These are phyloP conservation scores for Automeris io DNA, from an alignment of 2,888 invertebrate genomes.

Conservation along the genomic window DNA sequence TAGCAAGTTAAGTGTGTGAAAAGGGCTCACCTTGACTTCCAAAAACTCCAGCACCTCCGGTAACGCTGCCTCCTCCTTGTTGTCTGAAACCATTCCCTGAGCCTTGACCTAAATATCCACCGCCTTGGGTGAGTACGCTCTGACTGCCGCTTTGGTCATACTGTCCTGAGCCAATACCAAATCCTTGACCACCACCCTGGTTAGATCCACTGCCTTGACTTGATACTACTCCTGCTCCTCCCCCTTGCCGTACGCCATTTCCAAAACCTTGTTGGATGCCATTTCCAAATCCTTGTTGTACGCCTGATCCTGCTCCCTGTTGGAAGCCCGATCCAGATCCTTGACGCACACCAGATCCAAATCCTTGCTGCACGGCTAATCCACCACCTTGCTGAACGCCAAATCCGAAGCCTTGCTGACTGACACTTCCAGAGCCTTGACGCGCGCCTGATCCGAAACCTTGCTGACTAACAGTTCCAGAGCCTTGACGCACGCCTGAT, in stretches of 20 bases:
- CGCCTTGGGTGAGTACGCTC: conserved; percentile 11
- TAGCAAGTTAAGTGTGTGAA: too few species aligned
- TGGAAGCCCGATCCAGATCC: conserved; percentile 12
- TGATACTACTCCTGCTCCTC: conserved; percentile 12
- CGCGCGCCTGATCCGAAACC: neutral
- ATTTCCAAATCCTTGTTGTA: conserved; percentile 14
- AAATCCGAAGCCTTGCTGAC: conserved; percentile 17
- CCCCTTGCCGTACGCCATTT: conserved; percentile 15
- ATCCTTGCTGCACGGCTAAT: conserved; percentile 8
- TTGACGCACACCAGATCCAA: conserved; percentile 13
- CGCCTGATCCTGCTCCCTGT: conserved; percentile 13
- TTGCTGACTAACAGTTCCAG: neutral
- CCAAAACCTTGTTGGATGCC: conserved; percentile 12
- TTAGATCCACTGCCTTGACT: conserved; percentile 14
- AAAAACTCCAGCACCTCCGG: conserved; percentile 12
- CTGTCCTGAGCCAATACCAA: conserved; percentile 14
- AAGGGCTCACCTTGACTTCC: neutral
- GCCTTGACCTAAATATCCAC: conserved; percentile 19
- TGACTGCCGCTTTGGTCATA: conserved; percentile 15
- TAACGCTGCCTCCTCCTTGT: conserved; percentile 18
- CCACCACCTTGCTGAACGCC: conserved; percentile 15
- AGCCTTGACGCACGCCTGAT: neutral
- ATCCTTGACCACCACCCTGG: conserved; percentile 11
- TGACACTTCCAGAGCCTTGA: conserved; percentile 12
- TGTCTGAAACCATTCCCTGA: conserved; percentile 14